These are phyloP conservation scores for Aporophyla lueneburgensis DNA, from an alignment of 2,888 invertebrate species.

Conservation along the genomic window DNA sequence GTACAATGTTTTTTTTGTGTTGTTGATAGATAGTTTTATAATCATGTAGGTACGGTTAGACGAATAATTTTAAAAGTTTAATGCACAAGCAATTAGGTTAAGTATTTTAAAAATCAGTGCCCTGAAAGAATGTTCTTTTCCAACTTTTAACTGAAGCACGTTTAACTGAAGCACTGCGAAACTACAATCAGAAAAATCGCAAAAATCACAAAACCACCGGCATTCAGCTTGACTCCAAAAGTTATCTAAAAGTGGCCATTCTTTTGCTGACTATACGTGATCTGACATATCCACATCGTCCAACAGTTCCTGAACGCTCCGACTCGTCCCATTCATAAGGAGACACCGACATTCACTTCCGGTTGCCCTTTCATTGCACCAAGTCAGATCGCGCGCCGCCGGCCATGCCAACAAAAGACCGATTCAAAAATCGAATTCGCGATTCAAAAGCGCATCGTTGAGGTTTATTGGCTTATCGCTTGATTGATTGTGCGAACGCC, in stretches of 20 bases:
- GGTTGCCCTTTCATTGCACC: slow-evolving; percentile 87
- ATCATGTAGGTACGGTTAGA: slow-evolving; percentile 73
- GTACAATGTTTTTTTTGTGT: slow-evolving; percentile 86
- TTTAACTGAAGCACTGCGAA: neutral
- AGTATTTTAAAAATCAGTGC: too few species aligned
- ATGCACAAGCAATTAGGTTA: too few species aligned
- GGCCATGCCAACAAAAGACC: slow-evolving; percentile 85
- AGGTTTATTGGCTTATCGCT: slow-evolving; percentile 91
- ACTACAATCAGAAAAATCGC: neutral
- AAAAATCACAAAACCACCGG: neutral
- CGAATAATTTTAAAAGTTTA: slow-evolving; percentile 44
- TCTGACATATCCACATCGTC: slow-evolving; percentile 76
- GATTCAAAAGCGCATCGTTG: slow-evolving; percentile 91
- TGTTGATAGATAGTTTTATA: slow-evolving; percentile 74
- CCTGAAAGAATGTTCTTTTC: too few species aligned
- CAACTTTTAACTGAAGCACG: neutral
- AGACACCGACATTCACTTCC: slow-evolving; percentile 88
- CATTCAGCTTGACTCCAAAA: slow-evolving; percentile 42
- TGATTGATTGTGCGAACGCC: slow-evolving; percentile 90
- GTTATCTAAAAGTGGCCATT: slow-evolving; percentile 52
- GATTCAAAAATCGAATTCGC: slow-evolving; percentile 88
- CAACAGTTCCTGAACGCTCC: slow-evolving; percentile 85
- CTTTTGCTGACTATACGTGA: slow-evolving; percentile 74
- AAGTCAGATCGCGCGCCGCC: slow-evolving; percentile 87
- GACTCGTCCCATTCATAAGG: slow-evolving; percentile 79